Conservation (phyloP, 2,888 invertebrate genomes). For the Clusia tigrina region DNA sequence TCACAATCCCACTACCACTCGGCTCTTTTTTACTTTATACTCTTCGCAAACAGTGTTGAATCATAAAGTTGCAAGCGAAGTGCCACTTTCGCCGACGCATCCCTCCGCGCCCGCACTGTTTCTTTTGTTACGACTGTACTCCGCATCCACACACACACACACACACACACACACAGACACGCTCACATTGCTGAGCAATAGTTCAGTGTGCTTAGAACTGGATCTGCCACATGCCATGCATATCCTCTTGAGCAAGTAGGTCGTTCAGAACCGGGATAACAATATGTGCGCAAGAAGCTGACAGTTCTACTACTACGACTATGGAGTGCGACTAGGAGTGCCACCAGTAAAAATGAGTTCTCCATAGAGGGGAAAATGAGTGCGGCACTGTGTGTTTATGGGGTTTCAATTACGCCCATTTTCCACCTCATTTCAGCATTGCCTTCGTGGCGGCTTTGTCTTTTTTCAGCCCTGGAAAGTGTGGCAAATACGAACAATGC, state of each 20-base stretch:
- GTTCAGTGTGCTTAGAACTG: slow-evolving; percentile 13
- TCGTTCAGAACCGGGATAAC: slow-evolving; percentile 17
- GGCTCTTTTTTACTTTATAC: too few relatives aligned
- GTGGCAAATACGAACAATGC: not conserved
- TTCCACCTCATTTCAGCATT: not conserved
- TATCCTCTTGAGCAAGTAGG: slow-evolving; percentile 10
- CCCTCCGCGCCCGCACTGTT: too few relatives aligned
- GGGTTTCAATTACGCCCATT: too few relatives aligned
- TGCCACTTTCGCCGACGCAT: not conserved
- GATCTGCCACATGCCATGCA: not conserved
- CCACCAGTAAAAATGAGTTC: too few relatives aligned
- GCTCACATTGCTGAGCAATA: too few relatives aligned
- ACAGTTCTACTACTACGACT: too few relatives aligned
- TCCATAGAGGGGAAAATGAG: too few relatives aligned
- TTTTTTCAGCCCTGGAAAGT: not conserved
- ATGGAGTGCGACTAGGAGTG: too few relatives aligned
- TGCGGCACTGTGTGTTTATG: not conserved
- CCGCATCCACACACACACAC: too few relatives aligned
- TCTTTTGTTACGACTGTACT: not conserved
- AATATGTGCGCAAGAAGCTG: slow-evolving; percentile 2
- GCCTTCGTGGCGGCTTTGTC: not conserved
- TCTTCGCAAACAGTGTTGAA: not conserved
- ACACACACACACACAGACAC: too few relatives aligned
- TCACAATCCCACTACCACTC: too few relatives aligned
- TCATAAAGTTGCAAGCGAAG: slow-evolving; percentile 2